Percentiles rank a stretch among this genome's conserved stretches.
phyloP scores from a whole-genome alignment of 2,113 vertebrate genomes.

The Dryoscopus gambensis region DNA sequence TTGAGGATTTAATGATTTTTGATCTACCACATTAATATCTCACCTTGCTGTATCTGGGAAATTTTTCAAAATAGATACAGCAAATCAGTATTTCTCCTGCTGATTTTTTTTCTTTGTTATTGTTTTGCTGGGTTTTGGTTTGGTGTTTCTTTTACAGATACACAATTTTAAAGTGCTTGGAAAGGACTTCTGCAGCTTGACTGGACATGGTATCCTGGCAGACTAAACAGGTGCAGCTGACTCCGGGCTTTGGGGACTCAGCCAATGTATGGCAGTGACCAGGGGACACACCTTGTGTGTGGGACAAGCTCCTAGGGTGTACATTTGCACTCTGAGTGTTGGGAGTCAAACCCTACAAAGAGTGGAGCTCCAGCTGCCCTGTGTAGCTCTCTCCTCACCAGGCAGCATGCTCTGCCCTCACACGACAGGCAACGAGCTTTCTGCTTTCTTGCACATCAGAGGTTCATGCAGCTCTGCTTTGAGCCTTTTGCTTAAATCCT shows the following conservation, averaged over 20 bases:
- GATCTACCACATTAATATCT: background rate
- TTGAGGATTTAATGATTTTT: background rate
- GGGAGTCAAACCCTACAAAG: background rate
- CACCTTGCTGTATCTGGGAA: background rate
- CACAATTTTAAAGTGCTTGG: background rate
- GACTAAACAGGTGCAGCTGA: background rate
- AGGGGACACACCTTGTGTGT: too few species aligned
- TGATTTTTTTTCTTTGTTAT: background rate
- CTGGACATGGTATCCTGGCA: background rate
- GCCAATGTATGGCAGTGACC: background rate
- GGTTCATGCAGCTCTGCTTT: background rate
- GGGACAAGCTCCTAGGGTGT: background rate
- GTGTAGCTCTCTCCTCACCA: background rate
- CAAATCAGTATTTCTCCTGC: background rate
- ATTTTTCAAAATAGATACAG: background rate
- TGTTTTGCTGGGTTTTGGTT: background rate
- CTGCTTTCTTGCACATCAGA: background rate
- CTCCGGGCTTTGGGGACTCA: background rate
- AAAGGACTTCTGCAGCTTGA: background rate
- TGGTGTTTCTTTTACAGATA: background rate
- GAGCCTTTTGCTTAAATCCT: background rate
- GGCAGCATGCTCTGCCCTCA: fast-evolving
- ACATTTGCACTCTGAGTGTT: background rate
- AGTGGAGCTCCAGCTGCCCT: background rate
- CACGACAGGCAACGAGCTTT: background rate